Evolutionary conservation across 1,140 invertebrate genomes (phyloP).

Genomic region (Cotesia vestalis): DNA sequence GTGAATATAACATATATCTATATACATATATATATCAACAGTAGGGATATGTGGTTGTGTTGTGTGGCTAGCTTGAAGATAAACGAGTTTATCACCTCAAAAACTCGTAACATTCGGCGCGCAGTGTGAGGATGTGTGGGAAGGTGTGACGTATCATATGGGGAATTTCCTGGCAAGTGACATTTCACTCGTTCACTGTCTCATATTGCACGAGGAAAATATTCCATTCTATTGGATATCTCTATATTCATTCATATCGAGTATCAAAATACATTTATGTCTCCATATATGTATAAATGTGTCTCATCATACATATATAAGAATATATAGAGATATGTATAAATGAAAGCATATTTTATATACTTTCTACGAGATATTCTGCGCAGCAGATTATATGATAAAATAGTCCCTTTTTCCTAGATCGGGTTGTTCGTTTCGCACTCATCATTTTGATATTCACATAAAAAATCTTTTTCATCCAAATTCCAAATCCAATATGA

Average conservation of each 20-base stretch:
- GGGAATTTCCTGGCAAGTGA: constrained; percentile 20
- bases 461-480: no score
- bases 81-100: constrained; percentile 38
- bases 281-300: no score
- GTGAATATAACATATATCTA: neutral
- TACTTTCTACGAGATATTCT: no score
- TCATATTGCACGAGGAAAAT: constrained; percentile 6
- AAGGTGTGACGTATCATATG: neutral
- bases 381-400: no score
- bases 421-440: no score
- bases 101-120: constrained; percentile 19
- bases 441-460: no score
- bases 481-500: no score
- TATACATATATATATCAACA: constrained; percentile 20
- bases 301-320: no score
- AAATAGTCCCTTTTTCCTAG: no score
- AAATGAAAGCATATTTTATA: no score
- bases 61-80: constrained; percentile 30
- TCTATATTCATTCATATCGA: neutral
- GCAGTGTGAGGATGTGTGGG: constrained; percentile 2
- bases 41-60: constrained; percentile 7
- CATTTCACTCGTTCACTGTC: constrained; percentile 8
- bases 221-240: neutral
- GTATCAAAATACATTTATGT: no score
- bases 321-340: no score